Conservation (phyloP, 2,888 invertebrate genomes). For the Chalcis sispes region DNA sequence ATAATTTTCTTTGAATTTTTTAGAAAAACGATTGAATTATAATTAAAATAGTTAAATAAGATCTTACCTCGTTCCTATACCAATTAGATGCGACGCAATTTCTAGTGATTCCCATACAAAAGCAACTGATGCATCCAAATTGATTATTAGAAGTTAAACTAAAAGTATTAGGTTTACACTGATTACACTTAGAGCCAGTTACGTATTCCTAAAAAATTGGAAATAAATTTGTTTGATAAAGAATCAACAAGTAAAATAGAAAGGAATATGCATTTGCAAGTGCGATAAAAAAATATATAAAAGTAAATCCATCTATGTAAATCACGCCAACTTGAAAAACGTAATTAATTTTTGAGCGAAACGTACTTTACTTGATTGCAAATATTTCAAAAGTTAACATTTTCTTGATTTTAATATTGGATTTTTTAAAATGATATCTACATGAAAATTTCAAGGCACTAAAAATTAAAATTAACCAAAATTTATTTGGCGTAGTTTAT, state of each 20-base stretch:
- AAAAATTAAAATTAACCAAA: too few relatives aligned
- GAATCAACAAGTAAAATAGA: not conserved
- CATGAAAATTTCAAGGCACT: too few relatives aligned
- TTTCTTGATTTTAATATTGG: too few relatives aligned
- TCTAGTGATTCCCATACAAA: slow-evolving; percentile 93
- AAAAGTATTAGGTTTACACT: slow-evolving; percentile 91
- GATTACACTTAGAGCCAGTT: slow-evolving; percentile 89
- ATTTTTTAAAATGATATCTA: too few relatives aligned
- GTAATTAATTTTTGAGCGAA: not conserved
- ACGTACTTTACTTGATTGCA: not conserved
- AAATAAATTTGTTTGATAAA: slow-evolving; percentile 63
- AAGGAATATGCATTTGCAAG: slow-evolving; percentile 15
- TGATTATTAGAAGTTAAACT: slow-evolving; percentile 86
- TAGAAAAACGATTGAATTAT: too few relatives aligned
- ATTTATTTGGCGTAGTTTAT: too few relatives aligned
- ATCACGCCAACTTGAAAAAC: not conserved
- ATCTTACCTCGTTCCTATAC: slow-evolving; percentile 83
- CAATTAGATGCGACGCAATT: slow-evolving; percentile 89
- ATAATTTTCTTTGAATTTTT: too few relatives aligned
- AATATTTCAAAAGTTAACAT: too few relatives aligned
- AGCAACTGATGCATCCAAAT: slow-evolving; percentile 95
- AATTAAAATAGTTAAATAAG: too few relatives aligned
- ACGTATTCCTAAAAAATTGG: slow-evolving; percentile 80
- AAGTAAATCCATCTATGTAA: not conserved
- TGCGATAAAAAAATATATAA: not conserved